Evolutionary conservation across 2,888 invertebrate genomes (phyloP).

Genomic region (Microctonus hyperodae): DNA sequence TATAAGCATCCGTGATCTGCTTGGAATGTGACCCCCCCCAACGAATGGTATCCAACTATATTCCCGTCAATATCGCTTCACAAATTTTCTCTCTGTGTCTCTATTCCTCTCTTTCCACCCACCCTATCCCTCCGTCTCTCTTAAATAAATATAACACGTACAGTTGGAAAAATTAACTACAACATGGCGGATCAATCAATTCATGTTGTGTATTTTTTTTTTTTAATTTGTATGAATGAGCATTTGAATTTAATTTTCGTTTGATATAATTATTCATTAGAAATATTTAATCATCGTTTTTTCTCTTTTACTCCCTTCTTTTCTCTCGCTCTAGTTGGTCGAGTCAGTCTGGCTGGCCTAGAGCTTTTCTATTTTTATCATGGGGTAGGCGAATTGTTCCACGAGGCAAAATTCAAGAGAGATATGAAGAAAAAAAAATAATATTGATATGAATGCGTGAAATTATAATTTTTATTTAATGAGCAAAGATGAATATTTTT

Average conservation of each 20-base stretch:
- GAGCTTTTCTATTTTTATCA: conserved; percentile 60
- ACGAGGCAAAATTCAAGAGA: conserved; percentile 45
- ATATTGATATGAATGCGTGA: not conserved
- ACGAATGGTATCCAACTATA: conserved; percentile 19
- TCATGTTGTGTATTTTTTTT: not conserved
- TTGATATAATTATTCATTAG: not conserved
- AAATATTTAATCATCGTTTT: not conserved
- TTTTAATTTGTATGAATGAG: no score
- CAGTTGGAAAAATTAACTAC: not conserved
- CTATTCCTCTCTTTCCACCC: not conserved
- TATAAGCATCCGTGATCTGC: conserved; percentile 63
- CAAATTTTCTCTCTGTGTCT: no score
- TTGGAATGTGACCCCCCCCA: conserved; percentile 54
- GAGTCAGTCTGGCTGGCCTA: conserved; percentile 35
- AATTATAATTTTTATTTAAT: not conserved
- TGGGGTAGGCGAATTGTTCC: conserved; percentile 61
- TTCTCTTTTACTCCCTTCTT: not conserved
- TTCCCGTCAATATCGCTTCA: not conserved
- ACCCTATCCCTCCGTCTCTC: not conserved
- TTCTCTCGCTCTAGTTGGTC: conserved; percentile 27
- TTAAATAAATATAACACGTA: not conserved
- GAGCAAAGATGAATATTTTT: not conserved
- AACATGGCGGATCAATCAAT: not conserved
- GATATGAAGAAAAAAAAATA: not conserved
- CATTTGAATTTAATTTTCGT: no score